Percentiles rank a stretch among this genome's conserved stretches.
phyloP scores from a whole-genome alignment of 2,888 invertebrate species.

The Mesochorus sp. region DNA sequence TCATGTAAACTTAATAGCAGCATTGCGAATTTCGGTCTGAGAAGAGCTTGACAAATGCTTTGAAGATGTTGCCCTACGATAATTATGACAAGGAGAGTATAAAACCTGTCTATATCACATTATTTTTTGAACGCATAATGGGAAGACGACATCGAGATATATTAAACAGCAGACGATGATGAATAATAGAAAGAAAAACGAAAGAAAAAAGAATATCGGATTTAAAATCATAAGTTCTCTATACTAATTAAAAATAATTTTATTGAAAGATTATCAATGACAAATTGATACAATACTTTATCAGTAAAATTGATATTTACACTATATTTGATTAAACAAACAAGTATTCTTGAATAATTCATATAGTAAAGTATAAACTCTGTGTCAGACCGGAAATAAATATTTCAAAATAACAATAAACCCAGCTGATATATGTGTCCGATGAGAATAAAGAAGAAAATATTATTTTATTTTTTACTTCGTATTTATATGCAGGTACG shows the following conservation, averaged over 20 bases:
- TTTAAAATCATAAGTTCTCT: no score
- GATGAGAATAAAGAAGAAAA: not conserved
- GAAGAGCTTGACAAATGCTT: not conserved
- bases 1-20: no score
- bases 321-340: no score
- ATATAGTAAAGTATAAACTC: not conserved
- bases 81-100: constrained; percentile 58
- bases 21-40: no score
- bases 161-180: constrained; percentile 29
- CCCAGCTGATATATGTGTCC: not conserved
- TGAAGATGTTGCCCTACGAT: constrained; percentile 60
- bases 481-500: not conserved
- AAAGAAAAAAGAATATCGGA: not conserved
- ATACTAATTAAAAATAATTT: no score
- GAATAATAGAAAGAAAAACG: not conserved
- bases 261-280: no score
- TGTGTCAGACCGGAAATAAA: not conserved
- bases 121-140: constrained; percentile 69
- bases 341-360: no score
- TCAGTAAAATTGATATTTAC: no score
- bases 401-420: not conserved
- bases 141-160: constrained; percentile 71
- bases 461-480: not conserved
- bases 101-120: constrained; percentile 73
- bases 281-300: no score